These are phyloP conservation scores for Ruditapes philippinarum DNA, from an alignment of 1,140 invertebrate genomes.

Conservation along the genomic window DNA sequence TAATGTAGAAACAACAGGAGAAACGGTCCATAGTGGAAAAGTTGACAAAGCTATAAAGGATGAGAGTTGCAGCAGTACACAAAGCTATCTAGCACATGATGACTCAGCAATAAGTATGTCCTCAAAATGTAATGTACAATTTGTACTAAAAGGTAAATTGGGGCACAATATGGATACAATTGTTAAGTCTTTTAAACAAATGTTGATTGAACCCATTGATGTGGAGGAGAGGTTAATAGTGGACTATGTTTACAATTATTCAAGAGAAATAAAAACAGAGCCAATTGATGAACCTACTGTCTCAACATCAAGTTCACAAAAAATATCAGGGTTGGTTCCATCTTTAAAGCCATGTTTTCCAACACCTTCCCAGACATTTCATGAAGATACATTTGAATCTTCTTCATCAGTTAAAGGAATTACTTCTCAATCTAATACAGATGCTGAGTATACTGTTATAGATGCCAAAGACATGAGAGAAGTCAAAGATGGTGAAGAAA, in stretches of 20 bases:
- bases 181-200: constrained; percentile 18
- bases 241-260: constrained; percentile 22
- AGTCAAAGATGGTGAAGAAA: background rate
- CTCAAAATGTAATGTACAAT: background rate
- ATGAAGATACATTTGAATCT: background rate
- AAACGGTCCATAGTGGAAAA: background rate
- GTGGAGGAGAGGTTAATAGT: constrained; percentile 7
- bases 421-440: background rate
- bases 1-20: background rate
- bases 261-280: background rate
- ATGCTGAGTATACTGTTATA: too few species aligned
- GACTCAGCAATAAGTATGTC: background rate
- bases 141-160: constrained; percentile 20
- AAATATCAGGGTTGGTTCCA: background rate
- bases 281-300: background rate
- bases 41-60: too few species aligned
- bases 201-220: constrained; percentile 36
- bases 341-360: background rate
- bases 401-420: background rate
- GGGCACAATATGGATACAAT: constrained; percentile 19
- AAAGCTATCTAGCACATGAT: too few species aligned
- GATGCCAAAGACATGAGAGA: too few species aligned
- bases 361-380: background rate
- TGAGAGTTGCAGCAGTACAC: too few species aligned
- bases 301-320: background rate